Evolutionary conservation across 1,140 invertebrate species (phyloP), one percentile per base, ranked within the genome.

Genomic region (Brachionus rubens): DNA sequence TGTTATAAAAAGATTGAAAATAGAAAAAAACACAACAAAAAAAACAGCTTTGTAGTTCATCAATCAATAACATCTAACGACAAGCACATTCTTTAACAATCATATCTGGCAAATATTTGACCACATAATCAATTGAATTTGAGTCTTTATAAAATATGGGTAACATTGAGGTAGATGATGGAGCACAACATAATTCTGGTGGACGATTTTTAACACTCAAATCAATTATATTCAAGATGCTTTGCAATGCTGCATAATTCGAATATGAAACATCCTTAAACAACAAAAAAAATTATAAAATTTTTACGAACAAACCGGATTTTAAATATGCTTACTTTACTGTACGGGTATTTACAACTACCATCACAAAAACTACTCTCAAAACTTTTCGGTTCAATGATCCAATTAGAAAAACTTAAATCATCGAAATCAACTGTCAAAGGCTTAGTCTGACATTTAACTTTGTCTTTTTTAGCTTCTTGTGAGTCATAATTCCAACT

Each of bases 101-200:
- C 68, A 72, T 72, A 33, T 72, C 68, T 36, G 68, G 68, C 28
- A 72, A 72, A 54, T 54, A 40, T 41, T 72, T 72, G 21, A 72
- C 68, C 16, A 72, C 68, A 50, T 41, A 54, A 40, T 72, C 68
- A 24, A 43, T n/a, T 50, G 46, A 54, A n/a, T 72, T 72, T 50
- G 16, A 36, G 28, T 72, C 68, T 54, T 40, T 24, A 50, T 72
- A 72, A 21, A 72, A 50, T 36, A 72, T 54, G 14, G 68, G 46
- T 24, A 72, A 2, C 16, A 26, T 48, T n/a, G n/a, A 19, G 16
- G 68, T 72, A 12, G 16, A 19, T 48, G 68, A 72, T 50, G 68
- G 28, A 1, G 50, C 28, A 50, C 68, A 72, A 28, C 68, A 72
- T 14, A 72, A 16, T 24, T 72, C 33, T 10, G 68, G 26, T 3